These are phyloP conservation scores for Eubasilissa splendida DNA, from an alignment of 2,888 invertebrate genomes.

Conservation along the genomic window DNA sequence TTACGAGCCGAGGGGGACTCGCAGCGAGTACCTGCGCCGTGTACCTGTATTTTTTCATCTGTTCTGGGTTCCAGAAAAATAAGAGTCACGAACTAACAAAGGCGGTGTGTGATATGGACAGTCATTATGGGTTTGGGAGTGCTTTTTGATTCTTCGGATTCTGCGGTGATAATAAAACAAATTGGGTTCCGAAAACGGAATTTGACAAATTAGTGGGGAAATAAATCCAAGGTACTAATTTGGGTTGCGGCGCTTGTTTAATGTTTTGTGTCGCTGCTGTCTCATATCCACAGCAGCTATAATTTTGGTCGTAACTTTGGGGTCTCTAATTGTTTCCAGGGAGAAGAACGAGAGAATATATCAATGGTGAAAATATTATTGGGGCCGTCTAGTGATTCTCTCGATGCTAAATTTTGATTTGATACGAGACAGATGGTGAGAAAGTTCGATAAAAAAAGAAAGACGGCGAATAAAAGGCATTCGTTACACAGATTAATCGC, in stretches of 20 bases:
- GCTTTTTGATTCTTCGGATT: constrained; percentile 57
- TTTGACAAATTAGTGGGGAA: constrained; percentile 57
- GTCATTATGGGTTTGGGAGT: constrained; percentile 55
- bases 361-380: no score
- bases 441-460: no score
- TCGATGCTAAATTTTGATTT: no score
- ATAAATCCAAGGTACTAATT: constrained; percentile 45
- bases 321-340: constrained; percentile 19
- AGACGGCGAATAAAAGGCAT: no score
- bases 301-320: no score
- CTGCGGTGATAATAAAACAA: constrained; percentile 58
- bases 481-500: no score
- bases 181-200: constrained; percentile 54
- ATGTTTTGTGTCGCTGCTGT: constrained; percentile 43
- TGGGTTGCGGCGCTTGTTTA: constrained; percentile 49
- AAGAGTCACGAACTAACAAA: constrained; percentile 57
- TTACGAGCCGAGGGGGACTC: neutral
- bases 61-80: constrained; percentile 51
- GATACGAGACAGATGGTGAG: no score
- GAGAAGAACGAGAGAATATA: neutral
- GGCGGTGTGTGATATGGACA: constrained; percentile 53
- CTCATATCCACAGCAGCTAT: constrained; percentile 8
- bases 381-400: no score
- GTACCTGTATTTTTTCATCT: constrained; percentile 52
- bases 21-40: constrained; percentile 48